Evolutionary conservation across 2,113 vertebrate genomes (phyloP), one percentile per base, ranked within the genome.

Genomic region (Hyla sarda): DNA sequence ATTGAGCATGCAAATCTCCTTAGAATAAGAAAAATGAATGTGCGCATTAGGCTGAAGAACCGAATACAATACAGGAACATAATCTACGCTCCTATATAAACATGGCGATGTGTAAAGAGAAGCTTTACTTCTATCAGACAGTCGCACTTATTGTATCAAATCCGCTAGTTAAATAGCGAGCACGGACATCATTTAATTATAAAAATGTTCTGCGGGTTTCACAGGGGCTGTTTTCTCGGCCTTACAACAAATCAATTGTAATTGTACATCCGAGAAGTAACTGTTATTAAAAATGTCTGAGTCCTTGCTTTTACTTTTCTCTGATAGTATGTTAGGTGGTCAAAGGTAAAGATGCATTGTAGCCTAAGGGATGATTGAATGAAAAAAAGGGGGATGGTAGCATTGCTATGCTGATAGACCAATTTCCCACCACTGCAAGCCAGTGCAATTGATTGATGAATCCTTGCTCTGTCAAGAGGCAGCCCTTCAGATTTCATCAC

Each of bases 401-500:
- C 48, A 94, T 92, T 93, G 94, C 94, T 92, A 91, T 94, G 94
- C 94, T 93, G 96, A 97, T 97, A 97, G 96, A 97, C 97, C 97
- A 99, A 98, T 99, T 98, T 98, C 97, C 97, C 97, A 98, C 94
- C 96, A 96, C 95, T 96, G 95, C 94, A 90, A 96, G 95, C 95
- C 93, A 91, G 94, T 90, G 90, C 95, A 93, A 96, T 97, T 99
- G 97, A 99, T 98, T 97, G 97, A 99, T 99, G 97, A 98, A 96
- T 97, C 96, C 96, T 95, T 91, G 93, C 95, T 96, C 96, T 96
- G 96, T 96, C 96, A 97, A 97, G 96, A 98, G 97, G 96, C 97
- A 97, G 96, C 96, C 96, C 96, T 97, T 99, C 97, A 97, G 96
- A 97, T 97, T 95, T 96, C 96, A 98, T 99, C 97, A 98, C 97